Conservation (phyloP, 2,113 vertebrate genomes). For the Indicator indicator region DNA sequence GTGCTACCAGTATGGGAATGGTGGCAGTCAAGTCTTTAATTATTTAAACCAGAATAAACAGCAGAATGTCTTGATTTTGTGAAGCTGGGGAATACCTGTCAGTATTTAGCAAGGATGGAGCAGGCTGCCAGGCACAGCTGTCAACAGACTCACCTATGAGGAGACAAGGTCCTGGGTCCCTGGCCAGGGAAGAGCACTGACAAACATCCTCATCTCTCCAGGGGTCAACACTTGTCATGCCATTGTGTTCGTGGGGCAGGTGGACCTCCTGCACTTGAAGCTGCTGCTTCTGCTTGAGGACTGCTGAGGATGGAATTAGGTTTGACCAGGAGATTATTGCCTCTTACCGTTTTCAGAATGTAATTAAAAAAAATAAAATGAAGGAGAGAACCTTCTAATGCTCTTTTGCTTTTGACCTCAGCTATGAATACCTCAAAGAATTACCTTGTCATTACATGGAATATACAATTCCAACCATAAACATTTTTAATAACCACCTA, state of each 20-base stretch:
- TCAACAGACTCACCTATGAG: fast-evolving
- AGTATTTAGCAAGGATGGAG: background rate
- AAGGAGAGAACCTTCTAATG: background rate
- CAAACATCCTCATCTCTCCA: fast-evolving
- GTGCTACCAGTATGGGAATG: background rate
- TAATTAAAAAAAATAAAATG: background rate
- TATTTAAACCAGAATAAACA: background rate
- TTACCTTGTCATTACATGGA: background rate
- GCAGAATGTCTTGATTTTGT: background rate
- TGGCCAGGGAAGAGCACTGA: fast-evolving
- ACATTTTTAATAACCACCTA: background rate
- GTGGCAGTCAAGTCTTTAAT: background rate
- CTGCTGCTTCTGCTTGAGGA: background rate
- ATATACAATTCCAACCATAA: background rate
- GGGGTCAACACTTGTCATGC: background rate
- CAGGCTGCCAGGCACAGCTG: background rate
- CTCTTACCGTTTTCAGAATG: background rate
- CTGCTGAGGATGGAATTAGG: too few relatives aligned
- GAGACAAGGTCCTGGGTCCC: fast-evolving
- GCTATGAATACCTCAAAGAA: background rate
- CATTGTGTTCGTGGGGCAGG: background rate
- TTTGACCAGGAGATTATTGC: background rate
- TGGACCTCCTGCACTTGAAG: background rate
- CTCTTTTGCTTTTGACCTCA: background rate
- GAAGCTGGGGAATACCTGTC: background rate